Conservation (phyloP, 2,888 invertebrate genomes). For the Copidosoma aretas region DNA sequence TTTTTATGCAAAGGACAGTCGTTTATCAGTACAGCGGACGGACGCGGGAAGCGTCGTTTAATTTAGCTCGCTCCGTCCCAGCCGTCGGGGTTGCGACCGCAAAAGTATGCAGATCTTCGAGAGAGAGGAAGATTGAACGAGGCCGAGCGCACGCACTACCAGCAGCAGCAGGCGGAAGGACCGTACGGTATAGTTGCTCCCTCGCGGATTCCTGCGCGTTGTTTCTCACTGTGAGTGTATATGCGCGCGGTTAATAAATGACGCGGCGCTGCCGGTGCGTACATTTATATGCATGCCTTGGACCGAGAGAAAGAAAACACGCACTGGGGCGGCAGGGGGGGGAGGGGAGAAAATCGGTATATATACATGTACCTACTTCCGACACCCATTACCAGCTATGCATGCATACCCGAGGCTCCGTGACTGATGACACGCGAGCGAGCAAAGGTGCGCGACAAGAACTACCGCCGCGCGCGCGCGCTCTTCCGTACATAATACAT, state of each 20-base stretch:
- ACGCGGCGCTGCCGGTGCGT: neutral
- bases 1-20: neutral
- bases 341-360: conserved; percentile 49
- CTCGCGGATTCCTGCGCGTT: neutral
- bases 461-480: neutral
- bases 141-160: neutral
- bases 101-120: conserved; percentile 13
- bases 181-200: neutral
- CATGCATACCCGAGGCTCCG: conserved; percentile 36
- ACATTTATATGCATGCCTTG: no score
- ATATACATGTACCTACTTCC: no score
- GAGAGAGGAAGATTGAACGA: neutral
- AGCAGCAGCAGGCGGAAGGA: neutral
- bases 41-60: conserved; percentile 14
- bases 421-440: conserved; percentile 57
- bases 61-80: neutral
- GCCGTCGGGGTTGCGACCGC: neutral
- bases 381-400: conserved; percentile 58
- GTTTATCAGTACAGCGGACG: neutral
- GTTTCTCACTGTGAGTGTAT: neutral
- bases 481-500: neutral
- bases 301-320: no score
- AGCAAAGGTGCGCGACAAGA: conserved; percentile 38
- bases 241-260: conserved; percentile 48
- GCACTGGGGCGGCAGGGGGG: conserved; percentile 19